Base-by-base conservation (phyloP, 2,888 invertebrate genomes). In the Cetonia aurata region DNA sequence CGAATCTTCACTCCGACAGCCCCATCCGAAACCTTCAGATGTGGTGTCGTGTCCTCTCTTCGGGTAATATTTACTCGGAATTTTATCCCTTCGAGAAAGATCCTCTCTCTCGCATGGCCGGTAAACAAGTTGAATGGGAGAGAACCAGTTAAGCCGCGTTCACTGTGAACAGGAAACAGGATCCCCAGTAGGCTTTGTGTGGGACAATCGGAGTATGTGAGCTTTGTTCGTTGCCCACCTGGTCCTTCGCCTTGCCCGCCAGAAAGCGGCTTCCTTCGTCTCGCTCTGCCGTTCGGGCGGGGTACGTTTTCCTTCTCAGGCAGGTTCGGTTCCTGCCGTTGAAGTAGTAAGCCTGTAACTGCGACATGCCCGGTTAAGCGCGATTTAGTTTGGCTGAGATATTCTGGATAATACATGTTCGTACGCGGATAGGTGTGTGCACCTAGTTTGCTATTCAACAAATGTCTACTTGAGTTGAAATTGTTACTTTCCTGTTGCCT, bases 221-320 rank as follows among this genome's bases (percentile, higher is more conserved):
- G 74, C 74, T 74, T 74, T 74, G 74, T 74, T 71, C 73, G 69
- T 53, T 56, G 74, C 71, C 74, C 74, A 74, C 74, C 74, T 74
- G 74, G 74, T 73, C 69, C 70, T 60, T 50, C 12, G 62, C 48
- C 13, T 48, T 59, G 37, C 59, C 62, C 62, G 33, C 62, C 62
- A 62, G 62, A 48, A 48, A 48, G 48, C 31, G 8, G 15, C 12
- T 62, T 31, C 31, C 10, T 25, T 25, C 62, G 8, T 62, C 48
- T 62, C 48, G 33, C 37, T 62, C 48, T 37, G 2, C 56, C 1
- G 41, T n/a, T 9, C 53, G 53, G 10, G n/a, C 31, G 31, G 17
- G 19, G 19, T 19, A 6, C 56, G 37, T 41, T 56, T 37, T 56
- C n/a, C 31, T 53, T n/a, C 12, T 10, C 31, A 53, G 25, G 25